Base-by-base conservation (phyloP, 37 sponge, comb jelly and placozoan species). In the Chondrosia reniformis region DNA sequence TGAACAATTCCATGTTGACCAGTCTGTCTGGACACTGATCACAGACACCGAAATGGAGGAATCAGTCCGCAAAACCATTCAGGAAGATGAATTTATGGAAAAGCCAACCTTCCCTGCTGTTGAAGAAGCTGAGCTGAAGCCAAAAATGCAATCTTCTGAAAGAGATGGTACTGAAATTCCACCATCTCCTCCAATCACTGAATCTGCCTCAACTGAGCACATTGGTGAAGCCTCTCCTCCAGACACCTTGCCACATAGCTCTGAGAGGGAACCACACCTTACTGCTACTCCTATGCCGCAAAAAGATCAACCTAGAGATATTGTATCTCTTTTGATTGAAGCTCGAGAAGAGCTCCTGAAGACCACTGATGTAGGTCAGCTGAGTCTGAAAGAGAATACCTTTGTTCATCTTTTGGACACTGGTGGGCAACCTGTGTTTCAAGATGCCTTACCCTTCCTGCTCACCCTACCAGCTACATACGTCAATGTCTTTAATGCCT, bases 321-420 rank as follows among this genome's bases (percentile, higher is more conserved):
- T n/a, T n/a, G n/a, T n/a, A n/a, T n/a, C n/a, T n/a, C n/a, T n/a
- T n/a, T 66, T 66, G 13, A 21, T 28, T 7, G 37, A 66, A 31
- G 67, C 38, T 19, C 67, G 17, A 19, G 32, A 36, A 66, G 17
- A 12, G 5, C 38, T 66, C 38, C 19, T 66, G 67, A 5, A 34
- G 19, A 17, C 32, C 33, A 21, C 17, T 34, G 67, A 17, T 31
- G 30, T 1, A 3, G 72, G 22, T 1, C 3, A 7, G 24, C 10
- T 69, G 2, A 1, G 21, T 1, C 43, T 69, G 5, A 6, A 69
- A 2, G 21, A 39, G 15, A n/a, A 19, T 19, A 40, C 2, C 2
- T 69, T 69, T 24, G 12, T 69, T 25, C 72, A 69, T 25, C 10
- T 69, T 41, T n/a, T 69, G 4, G 72, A 69, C 36, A 34, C 72